Evolutionary conservation across 2,888 invertebrate genomes (phyloP), one percentile per base, ranked within the genome.

Genomic region (Zootermopsis nevadensis): DNA sequence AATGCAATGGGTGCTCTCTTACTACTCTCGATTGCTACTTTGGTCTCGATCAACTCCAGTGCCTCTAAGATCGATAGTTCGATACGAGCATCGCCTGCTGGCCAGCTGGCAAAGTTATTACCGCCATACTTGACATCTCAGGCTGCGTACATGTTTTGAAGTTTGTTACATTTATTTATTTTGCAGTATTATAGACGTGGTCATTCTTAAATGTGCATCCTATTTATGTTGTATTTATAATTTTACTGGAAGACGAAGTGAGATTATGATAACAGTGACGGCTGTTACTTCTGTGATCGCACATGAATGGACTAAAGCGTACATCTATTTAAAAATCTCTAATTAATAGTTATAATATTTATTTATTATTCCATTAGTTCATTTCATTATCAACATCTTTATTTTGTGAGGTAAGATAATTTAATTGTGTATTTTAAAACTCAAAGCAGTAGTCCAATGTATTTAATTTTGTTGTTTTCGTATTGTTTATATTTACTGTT

Each of bases 1-100:
- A 87, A 80, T 91, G 90, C 86, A 87, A 86, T 48, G 91, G 91
- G 3, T 91, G 91, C 87, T 89, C 89, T 83, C 84, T 87, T 8
- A 84, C 85, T 35, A 87, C 87, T 0, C 85, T 87, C 30, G 86
- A 87, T 42, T 87, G 88, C 85, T 86, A 85, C 84, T 60, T 60
- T 27, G 60, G 60, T n/a, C 60, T 60, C 15, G 60, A 60, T 27
- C 60, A 60, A 27, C 60, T 60, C n/a, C 76, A 48, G 35, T 48
- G 76, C 19, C 38, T 38, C 74, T 38, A 42, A 35, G n/a, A 74
- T 38, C 74, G 38, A 35, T 76, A 42, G 30, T 24, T 19, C n/a
- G 74, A 27, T 3, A 22, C 42, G 27, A 24, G 0, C 42, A 27
- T 42, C 38, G 48, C 35, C 42, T 76, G 48, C 12, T 48, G 42